Percentiles rank a stretch among this genome's conserved stretches.
Conservation (phyloP, 2,113 vertebrate genomes). For the Columba livia region DNA sequence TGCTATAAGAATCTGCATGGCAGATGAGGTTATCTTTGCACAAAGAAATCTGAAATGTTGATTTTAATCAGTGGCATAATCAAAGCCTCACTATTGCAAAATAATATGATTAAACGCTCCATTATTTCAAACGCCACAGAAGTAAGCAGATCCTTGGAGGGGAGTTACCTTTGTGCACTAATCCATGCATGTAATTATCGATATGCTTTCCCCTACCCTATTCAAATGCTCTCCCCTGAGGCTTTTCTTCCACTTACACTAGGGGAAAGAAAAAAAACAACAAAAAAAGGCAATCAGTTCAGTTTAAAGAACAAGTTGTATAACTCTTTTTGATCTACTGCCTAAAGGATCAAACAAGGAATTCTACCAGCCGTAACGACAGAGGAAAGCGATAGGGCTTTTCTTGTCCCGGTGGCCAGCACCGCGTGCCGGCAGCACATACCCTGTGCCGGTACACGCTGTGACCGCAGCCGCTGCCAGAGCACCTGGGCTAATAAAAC, state of each 20-base stretch:
- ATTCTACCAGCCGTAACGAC: not conserved
- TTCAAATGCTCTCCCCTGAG: slow-evolving; percentile 42
- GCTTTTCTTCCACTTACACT: slow-evolving; percentile 47
- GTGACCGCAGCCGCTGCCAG: not conserved
- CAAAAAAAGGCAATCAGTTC: not conserved
- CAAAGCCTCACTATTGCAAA: slow-evolving; percentile 51
- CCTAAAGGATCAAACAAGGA: slow-evolving; percentile 36
- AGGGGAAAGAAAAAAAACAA: not conserved
- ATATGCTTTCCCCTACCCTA: slow-evolving; percentile 41
- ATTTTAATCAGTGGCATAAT: slow-evolving; percentile 54
- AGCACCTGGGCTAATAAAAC: not conserved
- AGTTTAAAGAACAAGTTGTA: slow-evolving; percentile 44
- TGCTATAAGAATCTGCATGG: not conserved
- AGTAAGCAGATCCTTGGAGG: slow-evolving; percentile 29
- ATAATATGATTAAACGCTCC: slow-evolving; percentile 53
- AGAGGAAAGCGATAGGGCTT: not conserved
- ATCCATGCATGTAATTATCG: slow-evolving; percentile 47
- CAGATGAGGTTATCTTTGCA: not conserved
- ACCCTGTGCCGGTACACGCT: not conserved
- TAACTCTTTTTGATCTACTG: slow-evolving; percentile 42
- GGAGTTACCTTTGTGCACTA: slow-evolving; percentile 24
- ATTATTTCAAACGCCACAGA: slow-evolving; percentile 32
- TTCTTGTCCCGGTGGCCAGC: not conserved
- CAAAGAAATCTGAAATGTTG: slow-evolving; percentile 29
- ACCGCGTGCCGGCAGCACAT: not conserved